These are phyloP conservation scores for Celastrina argiolus DNA, from an alignment of 2,888 invertebrate genomes.

Conservation along the genomic window DNA sequence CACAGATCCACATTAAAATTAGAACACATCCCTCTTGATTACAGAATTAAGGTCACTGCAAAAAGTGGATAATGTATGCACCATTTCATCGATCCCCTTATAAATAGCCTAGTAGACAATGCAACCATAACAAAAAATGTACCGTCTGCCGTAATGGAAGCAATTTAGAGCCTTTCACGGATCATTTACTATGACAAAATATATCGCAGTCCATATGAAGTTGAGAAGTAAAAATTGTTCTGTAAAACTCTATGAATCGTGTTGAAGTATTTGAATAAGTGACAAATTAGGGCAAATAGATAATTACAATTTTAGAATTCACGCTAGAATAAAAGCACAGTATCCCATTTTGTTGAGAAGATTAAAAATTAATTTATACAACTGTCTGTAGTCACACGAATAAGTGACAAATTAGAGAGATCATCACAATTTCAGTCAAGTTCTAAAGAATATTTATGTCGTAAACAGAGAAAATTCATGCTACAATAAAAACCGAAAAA, in stretches of 20 bases:
- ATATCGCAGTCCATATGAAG: neutral
- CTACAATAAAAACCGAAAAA: neutral
- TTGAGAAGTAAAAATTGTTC: neutral
- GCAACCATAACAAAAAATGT: neutral
- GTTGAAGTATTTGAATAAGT: neutral
- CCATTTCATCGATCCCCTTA: conserved; percentile 18
- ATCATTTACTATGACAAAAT: neutral
- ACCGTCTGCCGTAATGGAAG: neutral
- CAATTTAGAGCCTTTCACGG: neutral
- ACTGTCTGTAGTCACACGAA: too few relatives aligned
- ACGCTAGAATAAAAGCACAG: too few relatives aligned
- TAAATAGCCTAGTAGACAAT: neutral
- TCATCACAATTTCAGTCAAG: too few relatives aligned
- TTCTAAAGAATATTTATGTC: too few relatives aligned
- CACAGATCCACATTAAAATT: neutral
- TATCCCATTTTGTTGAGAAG: too few relatives aligned
- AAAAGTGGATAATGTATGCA: conserved; percentile 14
- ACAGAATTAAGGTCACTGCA: conserved; percentile 16
- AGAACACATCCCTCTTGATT: conserved; percentile 11
- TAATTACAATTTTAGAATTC: too few relatives aligned
- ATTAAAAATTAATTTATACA: too few relatives aligned
- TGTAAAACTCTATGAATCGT: neutral
- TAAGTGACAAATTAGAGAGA: too few relatives aligned
- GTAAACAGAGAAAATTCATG: too few relatives aligned
- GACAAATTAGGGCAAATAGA: too few relatives aligned